These are phyloP conservation scores for Platysternon megacephalum DNA, from an alignment of 2,113 vertebrate species.

Conservation along the genomic window DNA sequence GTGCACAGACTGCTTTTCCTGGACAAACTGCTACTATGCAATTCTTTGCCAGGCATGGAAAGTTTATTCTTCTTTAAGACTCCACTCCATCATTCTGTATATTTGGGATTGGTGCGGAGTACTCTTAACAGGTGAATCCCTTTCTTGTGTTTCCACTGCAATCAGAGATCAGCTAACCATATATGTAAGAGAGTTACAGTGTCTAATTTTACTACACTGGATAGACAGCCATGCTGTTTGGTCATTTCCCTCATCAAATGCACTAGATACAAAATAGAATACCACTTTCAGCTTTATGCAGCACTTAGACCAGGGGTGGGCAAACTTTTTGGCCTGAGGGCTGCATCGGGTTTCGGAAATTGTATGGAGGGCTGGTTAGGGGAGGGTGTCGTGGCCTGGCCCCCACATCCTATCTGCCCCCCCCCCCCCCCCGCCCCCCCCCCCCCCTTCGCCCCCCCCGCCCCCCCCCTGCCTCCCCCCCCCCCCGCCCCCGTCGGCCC, in stretches of 20 bases:
- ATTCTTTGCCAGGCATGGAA: background rate
- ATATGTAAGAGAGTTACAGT: background rate
- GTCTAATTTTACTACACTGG: constrained; percentile 52
- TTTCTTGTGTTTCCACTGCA: constrained; percentile 51
- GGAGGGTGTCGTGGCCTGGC: no score
- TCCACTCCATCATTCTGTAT: constrained; percentile 5
- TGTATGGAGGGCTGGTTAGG: no score
- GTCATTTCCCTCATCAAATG: constrained; percentile 54
- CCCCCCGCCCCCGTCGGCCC: no score
- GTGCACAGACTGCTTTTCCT: background rate
- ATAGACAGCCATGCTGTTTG: constrained; percentile 53
- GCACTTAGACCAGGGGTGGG: background rate
- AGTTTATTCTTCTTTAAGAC: constrained; percentile 2
- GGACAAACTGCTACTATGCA: constrained; percentile 23
- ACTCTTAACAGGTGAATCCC: constrained; percentile 53
- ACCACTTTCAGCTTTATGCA: constrained; percentile 10
- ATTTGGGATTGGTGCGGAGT: constrained; percentile 26
- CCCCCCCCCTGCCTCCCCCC: no score
- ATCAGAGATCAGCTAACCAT: constrained; percentile 45
- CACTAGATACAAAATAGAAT: constrained; percentile 12
- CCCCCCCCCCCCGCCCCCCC: no score
- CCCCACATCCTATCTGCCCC: no score
- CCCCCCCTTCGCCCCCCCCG: no score
- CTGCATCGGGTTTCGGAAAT: no score
- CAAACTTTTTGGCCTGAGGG: no score